Conservation (phyloP, 2,888 invertebrate species). For the Thymelicus sylvestris region DNA sequence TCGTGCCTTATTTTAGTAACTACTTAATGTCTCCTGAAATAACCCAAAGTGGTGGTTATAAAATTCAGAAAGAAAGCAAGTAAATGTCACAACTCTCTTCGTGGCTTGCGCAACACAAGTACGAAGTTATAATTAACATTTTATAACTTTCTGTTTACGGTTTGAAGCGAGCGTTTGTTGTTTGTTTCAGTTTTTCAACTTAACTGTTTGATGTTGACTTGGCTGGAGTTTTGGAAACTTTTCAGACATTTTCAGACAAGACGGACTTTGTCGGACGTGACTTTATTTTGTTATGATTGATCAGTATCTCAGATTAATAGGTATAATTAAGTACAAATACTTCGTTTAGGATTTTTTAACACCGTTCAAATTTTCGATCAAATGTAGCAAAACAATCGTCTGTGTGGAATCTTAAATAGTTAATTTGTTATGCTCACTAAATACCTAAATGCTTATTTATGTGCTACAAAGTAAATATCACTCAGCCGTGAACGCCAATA, state of each 20-base stretch:
- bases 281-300: no score
- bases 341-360: no score
- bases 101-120: slow-evolving; percentile 56
- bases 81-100: slow-evolving; percentile 50
- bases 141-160: slow-evolving; percentile 69
- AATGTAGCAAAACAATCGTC: no score
- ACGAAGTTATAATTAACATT: slow-evolving; percentile 72
- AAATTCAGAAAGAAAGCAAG: slow-evolving; percentile 26
- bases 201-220: slow-evolving; percentile 34
- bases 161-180: slow-evolving; percentile 52
- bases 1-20: neutral
- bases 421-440: no score
- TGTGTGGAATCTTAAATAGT: no score
- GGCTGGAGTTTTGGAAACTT: slow-evolving; percentile 14
- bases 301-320: no score
- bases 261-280: neutral
- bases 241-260: neutral
- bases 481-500: neutral
- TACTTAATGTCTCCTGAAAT: slow-evolving; percentile 13
- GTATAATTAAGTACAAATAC: no score
- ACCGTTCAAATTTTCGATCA: no score
- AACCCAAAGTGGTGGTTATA: slow-evolving; percentile 19
- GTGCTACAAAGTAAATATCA: neutral
- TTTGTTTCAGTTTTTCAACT: slow-evolving; percentile 55
- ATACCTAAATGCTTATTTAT: no score